Evolutionary conservation across 2,113 vertebrate species (phyloP).

Genomic region (Porphyrio hochstetteri): DNA sequence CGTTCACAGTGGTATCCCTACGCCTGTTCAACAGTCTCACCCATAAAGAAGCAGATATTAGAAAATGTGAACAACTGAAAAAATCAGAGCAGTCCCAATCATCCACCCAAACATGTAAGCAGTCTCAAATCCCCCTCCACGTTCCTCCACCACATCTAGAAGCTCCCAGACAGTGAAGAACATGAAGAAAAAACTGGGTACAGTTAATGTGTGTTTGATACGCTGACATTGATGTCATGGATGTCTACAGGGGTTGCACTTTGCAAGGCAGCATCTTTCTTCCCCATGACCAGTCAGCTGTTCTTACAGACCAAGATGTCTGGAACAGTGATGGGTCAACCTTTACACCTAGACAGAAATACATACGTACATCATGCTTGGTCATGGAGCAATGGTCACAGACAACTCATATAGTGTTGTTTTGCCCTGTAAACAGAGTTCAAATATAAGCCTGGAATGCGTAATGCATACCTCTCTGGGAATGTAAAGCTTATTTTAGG

Average conservation of each 20-base stretch:
- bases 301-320: neutral
- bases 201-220: neutral
- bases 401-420: neutral
- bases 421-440: neutral
- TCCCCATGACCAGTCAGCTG: neutral
- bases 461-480: neutral
- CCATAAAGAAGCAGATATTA: neutral
- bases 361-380: neutral
- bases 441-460: neutral
- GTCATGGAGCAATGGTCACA: neutral
- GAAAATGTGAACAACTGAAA: neutral
- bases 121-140: neutral
- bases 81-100: neutral
- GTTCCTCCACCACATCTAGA: neutral
- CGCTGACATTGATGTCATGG: neutral
- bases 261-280: neutral
- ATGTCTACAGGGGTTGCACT: neutral
- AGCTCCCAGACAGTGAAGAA: neutral
- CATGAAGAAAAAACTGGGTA: neutral
- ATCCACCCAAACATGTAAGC: neutral
- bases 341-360: neutral
- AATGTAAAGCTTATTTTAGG: neutral
- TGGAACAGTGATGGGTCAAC: neutral
- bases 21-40: neutral
- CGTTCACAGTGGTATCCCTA: neutral